phyloP scores from a whole-genome alignment of 1,140 invertebrate species.

The Aphelenchoides avenae region DNA sequence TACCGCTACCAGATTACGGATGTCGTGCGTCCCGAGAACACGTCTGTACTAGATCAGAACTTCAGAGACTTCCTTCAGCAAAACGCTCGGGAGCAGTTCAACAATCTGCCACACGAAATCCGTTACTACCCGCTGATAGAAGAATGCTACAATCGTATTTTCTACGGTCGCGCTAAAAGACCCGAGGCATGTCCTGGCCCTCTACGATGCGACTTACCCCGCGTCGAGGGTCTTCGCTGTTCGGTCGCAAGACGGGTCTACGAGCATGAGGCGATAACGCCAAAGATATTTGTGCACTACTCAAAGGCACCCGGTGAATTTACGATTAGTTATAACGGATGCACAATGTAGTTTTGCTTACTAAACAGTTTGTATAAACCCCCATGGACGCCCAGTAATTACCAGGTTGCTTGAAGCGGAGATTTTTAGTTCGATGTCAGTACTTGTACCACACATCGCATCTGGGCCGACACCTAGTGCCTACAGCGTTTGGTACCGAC shows the following conservation, averaged over 20 bases:
- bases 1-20: constrained; percentile 8
- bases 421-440: too few relatives aligned
- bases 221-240: constrained; percentile 29
- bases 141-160: constrained; percentile 50
- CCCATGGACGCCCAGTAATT: too few relatives aligned
- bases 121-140: constrained; percentile 45
- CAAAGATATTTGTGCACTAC: constrained; percentile 11
- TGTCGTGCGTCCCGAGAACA: constrained; percentile 2
- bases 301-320: constrained; percentile 18
- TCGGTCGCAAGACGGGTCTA: constrained; percentile 23
- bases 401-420: too few relatives aligned
- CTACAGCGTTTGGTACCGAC: too few relatives aligned
- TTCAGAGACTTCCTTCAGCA: constrained; percentile 24
- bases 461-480: too few relatives aligned
- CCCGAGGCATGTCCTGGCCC: constrained; percentile 39
- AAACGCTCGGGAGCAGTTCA: constrained; percentile 34
- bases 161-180: constrained; percentile 36
- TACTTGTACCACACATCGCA: too few relatives aligned
- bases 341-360: too few relatives aligned
- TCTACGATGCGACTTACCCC: constrained; percentile 28
- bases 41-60: constrained; percentile 10
- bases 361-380: too few relatives aligned
- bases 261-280: constrained; percentile 24
- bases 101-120: constrained; percentile 27
- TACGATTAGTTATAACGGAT: constrained; percentile 28